Evolutionary conservation across 2,888 invertebrate species (phyloP).

Genomic region (Pammene aurita): DNA sequence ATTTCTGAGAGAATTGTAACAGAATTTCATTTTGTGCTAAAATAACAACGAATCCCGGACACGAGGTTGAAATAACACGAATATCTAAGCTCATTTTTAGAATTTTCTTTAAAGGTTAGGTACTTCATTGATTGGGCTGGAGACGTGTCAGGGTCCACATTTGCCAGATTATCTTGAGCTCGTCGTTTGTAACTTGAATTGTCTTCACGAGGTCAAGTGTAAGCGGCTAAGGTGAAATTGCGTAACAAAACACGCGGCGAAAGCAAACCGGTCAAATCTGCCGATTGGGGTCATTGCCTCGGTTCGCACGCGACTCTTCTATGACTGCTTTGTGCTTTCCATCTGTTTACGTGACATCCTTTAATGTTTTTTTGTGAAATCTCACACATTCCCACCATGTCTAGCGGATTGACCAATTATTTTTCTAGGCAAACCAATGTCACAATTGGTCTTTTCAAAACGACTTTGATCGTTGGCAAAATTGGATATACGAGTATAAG

Average conservation of each 20-base stretch:
- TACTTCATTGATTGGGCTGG: constrained; percentile 31
- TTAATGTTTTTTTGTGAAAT: constrained; percentile 32
- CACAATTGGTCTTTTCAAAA: background rate
- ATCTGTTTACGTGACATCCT: constrained; percentile 36
- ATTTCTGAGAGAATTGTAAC: background rate
- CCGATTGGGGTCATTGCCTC: constrained; percentile 81
- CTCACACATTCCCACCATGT: background rate
- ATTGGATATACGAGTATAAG: background rate
- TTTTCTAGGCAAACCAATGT: constrained; percentile 2
- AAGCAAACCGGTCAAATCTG: constrained; percentile 73
- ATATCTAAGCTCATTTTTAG: constrained; percentile 24
- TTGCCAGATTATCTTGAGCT: constrained; percentile 35
- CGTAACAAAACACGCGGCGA: constrained; percentile 69
- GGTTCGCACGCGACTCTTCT: constrained; percentile 56
- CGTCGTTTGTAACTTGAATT: constrained; percentile 51
- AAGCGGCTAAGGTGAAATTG: constrained; percentile 78
- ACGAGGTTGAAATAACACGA: background rate
- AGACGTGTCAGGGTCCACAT: constrained; percentile 37
- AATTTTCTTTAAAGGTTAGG: constrained; percentile 24
- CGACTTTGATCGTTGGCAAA: background rate
- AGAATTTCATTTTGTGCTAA: constrained; percentile 1
- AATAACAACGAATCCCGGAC: constrained; percentile 7
- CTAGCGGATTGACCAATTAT: background rate
- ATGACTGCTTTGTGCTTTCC: constrained; percentile 41
- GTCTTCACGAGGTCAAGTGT: constrained; percentile 76